Evolutionary conservation across 2,888 invertebrate genomes (phyloP), one percentile per base, ranked within the genome.

Genomic region (Pycnomerus fuliginosus): DNA sequence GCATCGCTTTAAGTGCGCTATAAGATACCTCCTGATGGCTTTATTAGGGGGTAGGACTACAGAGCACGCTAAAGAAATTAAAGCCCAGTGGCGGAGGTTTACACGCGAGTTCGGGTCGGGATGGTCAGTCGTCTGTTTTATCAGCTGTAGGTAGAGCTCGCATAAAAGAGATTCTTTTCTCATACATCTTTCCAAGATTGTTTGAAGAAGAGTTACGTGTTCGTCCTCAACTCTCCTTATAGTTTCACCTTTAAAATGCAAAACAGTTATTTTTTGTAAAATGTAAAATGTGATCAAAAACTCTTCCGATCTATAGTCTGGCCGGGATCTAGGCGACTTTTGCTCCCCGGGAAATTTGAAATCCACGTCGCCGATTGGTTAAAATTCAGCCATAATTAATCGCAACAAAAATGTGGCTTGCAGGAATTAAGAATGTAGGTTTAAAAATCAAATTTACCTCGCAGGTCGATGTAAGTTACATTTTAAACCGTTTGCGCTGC

Each of bases 101-200:
- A 92, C 91, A 35, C 90, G 77, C 1, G 90, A 90, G 61, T 86
- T 85, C 0, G 92, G 90, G 75, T 93, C 93, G 0, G 90, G 89
- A 75, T 90, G 89, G 61, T 91, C 91, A 0, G 94, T 95, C 1
- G 95, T 95, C 77, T 83, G 76, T 69, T 95, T 96, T 44, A 95
- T 87, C 24, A 96, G 79, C 68, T 95, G 94, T 56, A 95, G 79
- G 69, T 92, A 95, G 42, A 94, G 76, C 72, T 96, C 96, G 64
- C 90, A 91, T 3, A 94, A 76, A 32, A 94, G 76, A 32, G 87
- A 82, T 64, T 93, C 92, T 65, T 89, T 93, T 59, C 92, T 82
- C 85, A 95, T 85, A 61, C 92, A 92, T 44, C 91, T 84, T 63
- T 93, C 93, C 74, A 96, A 80, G 55, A 96, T 83, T 1, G 85